Conservation (phyloP, 2,113 vertebrate genomes). For the Halcyon senegalensis region DNA sequence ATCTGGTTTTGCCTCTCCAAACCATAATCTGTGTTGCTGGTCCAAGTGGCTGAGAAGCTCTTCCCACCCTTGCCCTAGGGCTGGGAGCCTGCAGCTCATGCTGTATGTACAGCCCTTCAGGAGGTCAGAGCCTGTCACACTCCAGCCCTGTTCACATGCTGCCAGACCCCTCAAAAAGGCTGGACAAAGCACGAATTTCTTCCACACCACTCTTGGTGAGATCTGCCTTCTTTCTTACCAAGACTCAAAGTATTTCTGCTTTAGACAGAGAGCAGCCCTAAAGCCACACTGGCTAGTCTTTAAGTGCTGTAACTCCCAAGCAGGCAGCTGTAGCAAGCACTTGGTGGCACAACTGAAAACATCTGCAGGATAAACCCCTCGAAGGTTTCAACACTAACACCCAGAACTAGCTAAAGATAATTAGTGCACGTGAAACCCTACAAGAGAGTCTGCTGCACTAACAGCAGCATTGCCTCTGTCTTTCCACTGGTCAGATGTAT, state of each 20-base stretch:
- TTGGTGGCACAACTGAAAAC: background rate
- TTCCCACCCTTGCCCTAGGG: background rate
- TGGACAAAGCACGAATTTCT: background rate
- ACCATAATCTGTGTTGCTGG: rapidly evolving
- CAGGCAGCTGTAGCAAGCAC: background rate
- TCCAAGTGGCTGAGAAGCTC: background rate
- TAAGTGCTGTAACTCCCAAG: background rate
- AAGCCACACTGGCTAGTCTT: background rate
- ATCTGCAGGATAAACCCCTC: background rate
- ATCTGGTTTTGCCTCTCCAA: background rate
- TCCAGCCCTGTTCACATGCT: background rate
- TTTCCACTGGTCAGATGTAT: background rate
- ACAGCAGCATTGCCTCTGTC: background rate
- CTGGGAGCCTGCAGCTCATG: rapidly evolving
- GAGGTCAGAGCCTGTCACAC: background rate
- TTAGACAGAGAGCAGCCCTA: background rate
- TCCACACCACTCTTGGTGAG: background rate
- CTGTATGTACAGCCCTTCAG: background rate
- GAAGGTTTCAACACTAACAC: background rate
- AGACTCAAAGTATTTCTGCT: background rate
- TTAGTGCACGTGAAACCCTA: rapidly evolving
- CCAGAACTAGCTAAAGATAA: background rate
- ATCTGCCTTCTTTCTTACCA: background rate
- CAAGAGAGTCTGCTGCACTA: background rate
- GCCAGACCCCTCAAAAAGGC: background rate